These are phyloP conservation scores for Cirrhinus mrigala DNA, from an alignment of 2,797 vertebrate genomes.

Conservation along the genomic window DNA sequence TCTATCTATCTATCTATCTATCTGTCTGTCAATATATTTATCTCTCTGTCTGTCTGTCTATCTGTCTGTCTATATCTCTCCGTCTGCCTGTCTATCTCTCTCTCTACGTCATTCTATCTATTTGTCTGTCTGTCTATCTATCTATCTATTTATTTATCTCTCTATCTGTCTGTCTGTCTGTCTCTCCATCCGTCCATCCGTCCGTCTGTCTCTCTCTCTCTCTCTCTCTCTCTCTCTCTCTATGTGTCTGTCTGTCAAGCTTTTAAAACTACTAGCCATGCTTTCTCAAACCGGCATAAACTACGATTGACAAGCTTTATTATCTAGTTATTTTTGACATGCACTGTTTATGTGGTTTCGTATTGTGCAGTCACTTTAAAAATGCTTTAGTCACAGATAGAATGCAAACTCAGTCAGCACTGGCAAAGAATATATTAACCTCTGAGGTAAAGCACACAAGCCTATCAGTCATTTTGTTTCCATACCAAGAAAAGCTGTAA, in stretches of 20 bases:
- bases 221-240: too few relatives aligned
- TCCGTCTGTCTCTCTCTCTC: too few relatives aligned
- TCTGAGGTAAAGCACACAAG: neutral
- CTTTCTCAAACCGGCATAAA: neutral
- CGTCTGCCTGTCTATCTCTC: too few relatives aligned
- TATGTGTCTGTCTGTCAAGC: too few relatives aligned
- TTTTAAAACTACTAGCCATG: neutral
- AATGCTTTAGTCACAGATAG: neutral
- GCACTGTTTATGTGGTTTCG: neutral
- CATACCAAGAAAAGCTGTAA: slow-evolving; percentile 24
- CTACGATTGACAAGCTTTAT: neutral
- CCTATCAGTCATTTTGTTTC: slow-evolving; percentile 25
- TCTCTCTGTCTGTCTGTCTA: too few relatives aligned
- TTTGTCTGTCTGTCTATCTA: too few relatives aligned
- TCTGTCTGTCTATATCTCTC: too few relatives aligned
- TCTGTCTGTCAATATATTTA: too few relatives aligned
- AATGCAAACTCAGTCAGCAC: slow-evolving; percentile 6
- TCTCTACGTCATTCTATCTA: too few relatives aligned
- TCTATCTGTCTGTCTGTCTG: neutral
- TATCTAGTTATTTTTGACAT: neutral
- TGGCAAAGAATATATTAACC: slow-evolving; percentile 36
- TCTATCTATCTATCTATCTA: too few relatives aligned
- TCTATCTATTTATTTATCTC: too few relatives aligned
- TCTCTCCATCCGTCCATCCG: neutral
- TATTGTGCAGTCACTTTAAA: neutral